These are phyloP conservation scores for Triplophysa tibetana DNA, from an alignment of 2,113 vertebrate species.

Conservation along the genomic window DNA sequence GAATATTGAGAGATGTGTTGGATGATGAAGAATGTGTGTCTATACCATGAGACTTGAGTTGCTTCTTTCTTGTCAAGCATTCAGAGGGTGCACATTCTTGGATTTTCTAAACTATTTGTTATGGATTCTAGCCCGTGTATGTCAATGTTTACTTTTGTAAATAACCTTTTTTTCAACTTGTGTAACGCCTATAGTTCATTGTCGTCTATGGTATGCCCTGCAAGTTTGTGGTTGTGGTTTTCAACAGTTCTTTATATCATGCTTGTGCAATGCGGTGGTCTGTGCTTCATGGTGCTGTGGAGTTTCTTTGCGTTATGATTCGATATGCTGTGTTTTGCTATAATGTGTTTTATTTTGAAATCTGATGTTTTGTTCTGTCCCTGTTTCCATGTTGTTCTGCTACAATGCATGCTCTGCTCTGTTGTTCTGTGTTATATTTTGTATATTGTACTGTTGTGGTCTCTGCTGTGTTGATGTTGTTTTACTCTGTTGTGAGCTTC, in stretches of 20 bases:
- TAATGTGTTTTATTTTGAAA: too few relatives aligned
- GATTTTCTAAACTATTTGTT: background rate
- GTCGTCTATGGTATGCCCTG: background rate
- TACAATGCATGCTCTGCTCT: background rate
- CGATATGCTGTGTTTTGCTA: background rate
- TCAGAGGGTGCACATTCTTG: background rate
- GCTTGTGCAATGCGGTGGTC: background rate
- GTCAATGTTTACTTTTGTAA: too few relatives aligned
- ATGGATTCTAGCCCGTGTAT: background rate
- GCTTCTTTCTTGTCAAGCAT: background rate
- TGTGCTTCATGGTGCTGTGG: background rate
- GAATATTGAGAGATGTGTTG: too few relatives aligned
- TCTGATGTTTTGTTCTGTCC: background rate
- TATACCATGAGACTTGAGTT: too few relatives aligned
- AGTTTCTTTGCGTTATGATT: background rate
- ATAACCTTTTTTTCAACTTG: too few relatives aligned
- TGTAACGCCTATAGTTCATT: too few relatives aligned
- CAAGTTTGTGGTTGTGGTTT: background rate
- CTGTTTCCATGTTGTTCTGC: background rate
- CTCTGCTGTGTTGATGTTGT: slow-evolving; percentile 5
- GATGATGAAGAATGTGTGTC: background rate
- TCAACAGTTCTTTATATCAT: background rate
- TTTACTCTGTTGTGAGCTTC: too few relatives aligned
- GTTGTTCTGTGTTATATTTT: background rate
- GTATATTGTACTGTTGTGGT: background rate